Evolutionary conservation across 2,888 invertebrate species (phyloP).

Genomic region (Horisme vitalbata): DNA sequence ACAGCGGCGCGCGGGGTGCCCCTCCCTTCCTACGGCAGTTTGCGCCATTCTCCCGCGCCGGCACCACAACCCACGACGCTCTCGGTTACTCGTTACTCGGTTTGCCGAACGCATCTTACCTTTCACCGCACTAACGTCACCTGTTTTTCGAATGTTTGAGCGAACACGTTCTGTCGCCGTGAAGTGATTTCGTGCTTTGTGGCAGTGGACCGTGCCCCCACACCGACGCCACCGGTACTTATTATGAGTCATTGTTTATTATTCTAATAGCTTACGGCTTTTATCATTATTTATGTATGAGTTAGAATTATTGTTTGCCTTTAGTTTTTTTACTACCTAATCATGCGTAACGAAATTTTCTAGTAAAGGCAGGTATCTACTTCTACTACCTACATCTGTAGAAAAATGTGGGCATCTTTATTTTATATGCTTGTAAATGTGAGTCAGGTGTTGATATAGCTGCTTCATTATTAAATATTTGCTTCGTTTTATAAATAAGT

Average conservation of each 20-base stretch:
- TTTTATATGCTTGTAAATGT: constrained; percentile 13
- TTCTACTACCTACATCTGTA: neutral
- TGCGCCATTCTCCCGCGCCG: constrained; percentile 78
- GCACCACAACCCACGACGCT: constrained; percentile 71
- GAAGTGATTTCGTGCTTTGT: constrained; percentile 79
- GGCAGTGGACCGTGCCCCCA: constrained; percentile 60
- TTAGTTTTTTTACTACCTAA: neutral
- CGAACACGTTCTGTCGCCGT: constrained; percentile 62
- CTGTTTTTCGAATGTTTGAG: constrained; percentile 65
- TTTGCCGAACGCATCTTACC: constrained; percentile 75
- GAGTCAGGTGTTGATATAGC: constrained; percentile 19
- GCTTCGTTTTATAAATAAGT: neutral
- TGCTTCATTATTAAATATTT: constrained; percentile 9
- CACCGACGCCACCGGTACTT: constrained; percentile 61
- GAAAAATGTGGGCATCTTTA: neutral
- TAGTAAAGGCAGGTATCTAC: no score
- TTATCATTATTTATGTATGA: constrained; percentile 40
- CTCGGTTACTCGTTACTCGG: constrained; percentile 69
- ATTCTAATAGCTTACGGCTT: constrained; percentile 54
- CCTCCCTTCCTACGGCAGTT: constrained; percentile 67
- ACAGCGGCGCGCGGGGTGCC: constrained; percentile 41
- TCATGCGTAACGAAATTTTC: neutral
- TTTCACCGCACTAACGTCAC: constrained; percentile 74
- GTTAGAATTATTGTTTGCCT: constrained; percentile 25
- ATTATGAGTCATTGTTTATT: constrained; percentile 64